Evolutionary conservation across 1,140 invertebrate genomes (phyloP).

Genomic region (Stegodyphus dumicola): DNA sequence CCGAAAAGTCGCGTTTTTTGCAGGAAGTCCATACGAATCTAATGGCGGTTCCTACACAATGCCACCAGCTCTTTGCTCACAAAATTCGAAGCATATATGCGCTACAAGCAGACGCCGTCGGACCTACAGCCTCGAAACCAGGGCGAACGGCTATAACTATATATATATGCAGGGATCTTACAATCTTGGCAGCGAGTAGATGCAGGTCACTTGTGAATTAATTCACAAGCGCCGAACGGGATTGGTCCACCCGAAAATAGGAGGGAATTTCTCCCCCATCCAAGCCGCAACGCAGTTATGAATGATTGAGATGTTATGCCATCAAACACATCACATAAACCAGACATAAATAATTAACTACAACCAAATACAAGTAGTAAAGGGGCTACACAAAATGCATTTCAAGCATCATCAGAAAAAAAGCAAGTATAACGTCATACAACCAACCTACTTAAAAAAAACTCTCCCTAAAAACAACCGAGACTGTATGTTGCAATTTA

Average conservation of each 20-base stretch:
- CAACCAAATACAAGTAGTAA: too few species aligned
- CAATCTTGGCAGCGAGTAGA: slow-evolving; percentile 41
- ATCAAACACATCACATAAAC: too few species aligned
- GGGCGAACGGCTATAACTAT: background rate
- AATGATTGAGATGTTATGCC: too few species aligned
- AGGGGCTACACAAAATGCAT: too few species aligned
- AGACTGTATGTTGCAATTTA: too few species aligned
- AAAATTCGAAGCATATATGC: slow-evolving; percentile 32
- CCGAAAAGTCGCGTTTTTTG: slow-evolving; percentile 37
- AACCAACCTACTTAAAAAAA: too few species aligned
- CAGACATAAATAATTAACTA: too few species aligned
- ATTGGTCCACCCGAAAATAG: slow-evolving; percentile 10
- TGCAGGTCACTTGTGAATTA: slow-evolving; percentile 33
- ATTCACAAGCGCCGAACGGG: background rate
- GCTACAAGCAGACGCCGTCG: slow-evolving; percentile 16
- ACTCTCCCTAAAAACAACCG: too few species aligned
- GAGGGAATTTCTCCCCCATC: background rate
- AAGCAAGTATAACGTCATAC: too few species aligned
- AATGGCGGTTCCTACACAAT: slow-evolving; percentile 57
- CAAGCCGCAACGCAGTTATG: too few species aligned
- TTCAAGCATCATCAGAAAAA: too few species aligned
- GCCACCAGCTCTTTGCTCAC: slow-evolving; percentile 50
- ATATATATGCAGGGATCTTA: background rate
- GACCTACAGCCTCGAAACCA: slow-evolving; percentile 37
- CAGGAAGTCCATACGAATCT: slow-evolving; percentile 60